Percentiles rank a stretch among this genome's conserved stretches.
Conservation (phyloP, 2,888 invertebrate genomes). For the Branchipolynoe longqiensis region DNA sequence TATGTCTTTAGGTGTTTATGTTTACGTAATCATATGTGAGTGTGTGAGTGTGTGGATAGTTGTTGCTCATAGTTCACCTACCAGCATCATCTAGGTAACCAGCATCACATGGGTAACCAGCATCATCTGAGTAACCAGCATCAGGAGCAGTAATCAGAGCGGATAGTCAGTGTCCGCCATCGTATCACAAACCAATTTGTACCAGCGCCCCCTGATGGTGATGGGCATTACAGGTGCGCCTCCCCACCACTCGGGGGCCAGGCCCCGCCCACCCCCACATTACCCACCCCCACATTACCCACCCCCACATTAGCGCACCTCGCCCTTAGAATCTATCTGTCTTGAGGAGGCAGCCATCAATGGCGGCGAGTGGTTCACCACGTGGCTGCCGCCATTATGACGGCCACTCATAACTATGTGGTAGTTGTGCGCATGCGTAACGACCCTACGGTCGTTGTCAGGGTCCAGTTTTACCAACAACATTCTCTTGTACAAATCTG, state of each 20-base stretch:
- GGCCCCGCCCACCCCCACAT: not conserved
- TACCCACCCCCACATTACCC: not conserved
- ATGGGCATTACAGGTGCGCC: conserved; percentile 22
- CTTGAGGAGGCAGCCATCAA: not conserved
- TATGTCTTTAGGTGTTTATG: too few species aligned
- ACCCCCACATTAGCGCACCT: not conserved
- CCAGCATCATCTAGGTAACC: too few species aligned
- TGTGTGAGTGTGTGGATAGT: too few species aligned
- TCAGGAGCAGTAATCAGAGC: too few species aligned
- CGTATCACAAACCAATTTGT: conserved; percentile 21
- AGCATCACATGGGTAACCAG: too few species aligned
- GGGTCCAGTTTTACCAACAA: too few species aligned
- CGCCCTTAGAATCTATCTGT: not conserved
- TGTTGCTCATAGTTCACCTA: too few species aligned
- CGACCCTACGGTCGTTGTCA: too few species aligned
- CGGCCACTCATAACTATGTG: not conserved
- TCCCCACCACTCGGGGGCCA: not conserved
- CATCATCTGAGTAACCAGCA: not conserved
- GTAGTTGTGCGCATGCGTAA: not conserved
- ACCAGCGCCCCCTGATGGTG: conserved; percentile 20
- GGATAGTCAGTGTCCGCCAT: not conserved
- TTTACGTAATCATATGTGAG: too few species aligned
- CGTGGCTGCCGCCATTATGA: conserved; percentile 8
- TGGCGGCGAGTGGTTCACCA: conserved; percentile 1
- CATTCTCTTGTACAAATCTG: too few species aligned